Evolutionary conservation across 2,113 vertebrate species (phyloP).

Genomic region (Zosterops borbonicus): DNA sequence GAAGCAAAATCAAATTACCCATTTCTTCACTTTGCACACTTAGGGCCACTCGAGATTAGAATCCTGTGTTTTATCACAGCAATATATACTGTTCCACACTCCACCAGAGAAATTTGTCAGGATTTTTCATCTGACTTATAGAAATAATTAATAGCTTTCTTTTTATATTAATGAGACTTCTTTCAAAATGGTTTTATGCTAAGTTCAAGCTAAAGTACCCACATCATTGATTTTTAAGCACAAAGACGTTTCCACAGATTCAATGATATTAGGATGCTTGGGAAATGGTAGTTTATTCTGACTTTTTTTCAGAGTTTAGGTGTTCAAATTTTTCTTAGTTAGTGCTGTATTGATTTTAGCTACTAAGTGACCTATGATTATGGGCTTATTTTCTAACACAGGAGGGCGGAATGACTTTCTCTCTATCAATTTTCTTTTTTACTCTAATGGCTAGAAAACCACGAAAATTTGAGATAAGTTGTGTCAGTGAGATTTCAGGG

Average conservation of each 20-base stretch:
- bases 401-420: background rate
- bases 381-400: background rate
- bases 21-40: background rate
- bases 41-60: background rate
- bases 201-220: background rate
- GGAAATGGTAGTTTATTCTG: background rate
- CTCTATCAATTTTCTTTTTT: background rate
- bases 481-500: background rate
- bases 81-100: background rate
- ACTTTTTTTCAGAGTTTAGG: background rate
- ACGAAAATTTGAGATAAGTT: background rate
- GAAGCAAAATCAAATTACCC: background rate
- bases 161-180: background rate
- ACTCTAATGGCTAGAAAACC: background rate
- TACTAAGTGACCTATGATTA: constrained; percentile 1
- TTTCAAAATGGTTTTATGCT: background rate
- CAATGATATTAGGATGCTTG: background rate
- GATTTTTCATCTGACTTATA: background rate
- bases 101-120: background rate
- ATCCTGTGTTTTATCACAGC: background rate
- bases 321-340: constrained; percentile 27
- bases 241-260: background rate
- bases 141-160: background rate
- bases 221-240: constrained; percentile 46
- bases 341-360: constrained; percentile 42